Evolutionary conservation across 2,888 invertebrate species (phyloP).

Genomic region (Laothoe populi): DNA sequence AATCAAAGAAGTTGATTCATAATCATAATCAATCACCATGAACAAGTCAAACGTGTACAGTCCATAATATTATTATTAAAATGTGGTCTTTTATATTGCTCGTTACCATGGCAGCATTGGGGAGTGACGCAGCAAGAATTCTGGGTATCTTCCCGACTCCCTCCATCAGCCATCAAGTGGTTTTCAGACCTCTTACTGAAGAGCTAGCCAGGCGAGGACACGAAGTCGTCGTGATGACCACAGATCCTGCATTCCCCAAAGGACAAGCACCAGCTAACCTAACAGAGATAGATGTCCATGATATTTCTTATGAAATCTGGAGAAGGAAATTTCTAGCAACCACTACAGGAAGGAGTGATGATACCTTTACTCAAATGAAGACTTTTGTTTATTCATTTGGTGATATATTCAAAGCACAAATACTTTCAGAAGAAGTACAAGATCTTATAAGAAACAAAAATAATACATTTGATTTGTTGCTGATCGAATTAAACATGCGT

Average conservation of each 20-base stretch:
- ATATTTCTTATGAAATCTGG: conserved; percentile 49
- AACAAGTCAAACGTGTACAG: background rate
- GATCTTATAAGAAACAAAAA: background rate
- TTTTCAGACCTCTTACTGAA: conserved; percentile 52
- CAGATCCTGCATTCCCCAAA: conserved; percentile 36
- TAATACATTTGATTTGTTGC: background rate
- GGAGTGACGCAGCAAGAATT: conserved; percentile 7
- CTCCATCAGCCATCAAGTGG: conserved; percentile 42
- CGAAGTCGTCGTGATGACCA: conserved; percentile 55
- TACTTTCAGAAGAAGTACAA: background rate
- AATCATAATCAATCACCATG: too few relatives aligned
- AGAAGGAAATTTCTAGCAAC: background rate
- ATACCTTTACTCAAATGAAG: background rate
- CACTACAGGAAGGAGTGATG: background rate
- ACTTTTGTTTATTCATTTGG: background rate
- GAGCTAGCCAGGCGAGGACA: conserved; percentile 64
- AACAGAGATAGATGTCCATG: conserved; percentile 58
- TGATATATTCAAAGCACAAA: background rate
- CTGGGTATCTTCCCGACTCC: conserved; percentile 26
- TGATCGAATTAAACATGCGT: background rate
- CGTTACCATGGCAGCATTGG: background rate
- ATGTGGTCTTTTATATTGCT: background rate
- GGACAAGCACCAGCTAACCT: conserved; percentile 46
- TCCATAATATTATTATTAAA: background rate
- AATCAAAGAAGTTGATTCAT: too few relatives aligned